Evolutionary conservation across 2,888 invertebrate genomes (phyloP).

Genomic region (Malthinus flaveolus): DNA sequence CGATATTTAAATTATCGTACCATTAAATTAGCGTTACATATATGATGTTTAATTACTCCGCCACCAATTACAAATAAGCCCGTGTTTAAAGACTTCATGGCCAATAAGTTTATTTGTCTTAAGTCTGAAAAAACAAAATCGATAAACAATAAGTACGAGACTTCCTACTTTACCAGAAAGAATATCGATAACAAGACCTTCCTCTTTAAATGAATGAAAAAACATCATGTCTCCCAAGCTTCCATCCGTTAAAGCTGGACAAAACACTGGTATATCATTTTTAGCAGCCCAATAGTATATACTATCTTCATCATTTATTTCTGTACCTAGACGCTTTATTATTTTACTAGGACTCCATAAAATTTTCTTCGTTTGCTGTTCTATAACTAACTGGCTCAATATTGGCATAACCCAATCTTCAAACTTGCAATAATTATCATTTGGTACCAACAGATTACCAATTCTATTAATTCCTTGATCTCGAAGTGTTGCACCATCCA

Average conservation of each 20-base stretch:
- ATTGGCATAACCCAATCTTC: conserved; percentile 97
- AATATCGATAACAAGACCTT: conserved; percentile 92
- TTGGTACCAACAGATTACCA: conserved; percentile 95
- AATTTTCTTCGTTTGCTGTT: conserved; percentile 74
- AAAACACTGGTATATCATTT: conserved; percentile 96
- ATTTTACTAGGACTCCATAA: conserved; percentile 94
- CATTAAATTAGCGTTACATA: conserved; percentile 99
- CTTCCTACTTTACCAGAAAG: conserved; percentile 65
- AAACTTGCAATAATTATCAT: conserved; percentile 97
- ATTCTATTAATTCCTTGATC: conserved; percentile 82
- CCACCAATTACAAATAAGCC: conserved; percentile 97
- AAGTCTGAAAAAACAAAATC: conserved; percentile 65
- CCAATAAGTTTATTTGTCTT: conserved; percentile 87
- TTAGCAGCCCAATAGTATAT: conserved; percentile 97
- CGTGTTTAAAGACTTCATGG: conserved; percentile 89
- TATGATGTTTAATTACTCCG: conserved; percentile 97
- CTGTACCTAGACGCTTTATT: conserved; percentile 81
- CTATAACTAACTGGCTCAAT: conserved; percentile 85
- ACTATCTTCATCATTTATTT: conserved; percentile 87
- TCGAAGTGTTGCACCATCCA: conserved; percentile 78
- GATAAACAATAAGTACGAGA: not conserved
- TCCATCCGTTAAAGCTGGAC: conserved; percentile 97
- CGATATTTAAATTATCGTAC: conserved; percentile 49
- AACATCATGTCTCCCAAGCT: conserved; percentile 99
- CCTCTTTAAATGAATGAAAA: conserved; percentile 92